These are phyloP conservation scores for Podargus strigoides DNA, from an alignment of 2,797 vertebrate species.

Conservation along the genomic window DNA sequence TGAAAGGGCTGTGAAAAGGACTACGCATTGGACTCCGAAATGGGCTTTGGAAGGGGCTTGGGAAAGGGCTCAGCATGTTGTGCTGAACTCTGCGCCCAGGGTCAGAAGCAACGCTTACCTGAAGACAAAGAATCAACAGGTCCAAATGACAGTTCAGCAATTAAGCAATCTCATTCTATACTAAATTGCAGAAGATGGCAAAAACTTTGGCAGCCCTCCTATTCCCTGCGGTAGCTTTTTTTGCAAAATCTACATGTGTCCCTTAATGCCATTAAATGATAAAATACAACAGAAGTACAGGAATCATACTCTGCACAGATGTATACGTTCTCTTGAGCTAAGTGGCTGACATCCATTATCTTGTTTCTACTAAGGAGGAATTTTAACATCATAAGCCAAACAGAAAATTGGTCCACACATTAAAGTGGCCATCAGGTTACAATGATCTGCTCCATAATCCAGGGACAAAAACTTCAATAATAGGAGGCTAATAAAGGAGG, in stretches of 20 bases:
- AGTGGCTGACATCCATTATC: not conserved
- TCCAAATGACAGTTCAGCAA: not conserved
- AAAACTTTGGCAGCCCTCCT: not conserved
- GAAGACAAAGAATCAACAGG: not conserved
- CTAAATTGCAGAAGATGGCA: not conserved
- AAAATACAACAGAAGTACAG: not conserved
- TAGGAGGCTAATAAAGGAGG: not conserved
- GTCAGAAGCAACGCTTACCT: slow-evolving; percentile 97
- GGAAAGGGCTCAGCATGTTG: slow-evolving; percentile 92
- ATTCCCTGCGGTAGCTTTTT: not conserved
- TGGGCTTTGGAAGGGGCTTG: slow-evolving; percentile 95
- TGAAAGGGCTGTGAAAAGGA: slow-evolving; percentile 89
- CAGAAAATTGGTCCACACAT: not conserved
- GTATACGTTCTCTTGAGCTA: not conserved
- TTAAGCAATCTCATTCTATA: not conserved
- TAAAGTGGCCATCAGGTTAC: not conserved
- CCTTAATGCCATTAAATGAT: not conserved
- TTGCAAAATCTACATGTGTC: not conserved
- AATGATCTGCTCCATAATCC: not conserved
- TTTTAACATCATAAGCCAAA: not conserved
- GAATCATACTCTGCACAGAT: not conserved
- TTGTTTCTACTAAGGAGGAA: not conserved
- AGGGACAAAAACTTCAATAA: not conserved
- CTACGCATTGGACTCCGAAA: slow-evolving; percentile 89
- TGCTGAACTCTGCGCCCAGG: slow-evolving; percentile 91